Base-by-base conservation (phyloP, 2,888 invertebrate species). In the Thereva unica region DNA sequence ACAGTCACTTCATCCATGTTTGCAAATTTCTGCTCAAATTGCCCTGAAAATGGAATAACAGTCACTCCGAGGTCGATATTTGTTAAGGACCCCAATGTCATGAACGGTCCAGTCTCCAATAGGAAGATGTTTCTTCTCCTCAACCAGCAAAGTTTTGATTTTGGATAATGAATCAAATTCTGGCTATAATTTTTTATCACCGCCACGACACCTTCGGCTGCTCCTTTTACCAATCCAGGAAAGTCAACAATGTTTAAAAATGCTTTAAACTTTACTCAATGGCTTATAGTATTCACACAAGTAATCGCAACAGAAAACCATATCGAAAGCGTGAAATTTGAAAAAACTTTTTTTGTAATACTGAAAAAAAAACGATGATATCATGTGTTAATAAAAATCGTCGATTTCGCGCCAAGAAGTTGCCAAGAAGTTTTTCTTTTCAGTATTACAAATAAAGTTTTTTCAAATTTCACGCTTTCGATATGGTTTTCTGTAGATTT, bases 161-260 rank as follows among this genome's bases (percentile, higher is more conserved):
- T 93, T 96, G 64, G 86, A 75, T 71, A 99, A 82, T 8, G 91
- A 85, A 73, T 99, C 95, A 82, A 90, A 95, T 90, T 98, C 97
- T 0, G 93, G 92, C 80, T 98, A 99, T 12, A 91, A 84, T 79
- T 96, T 94, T 82, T 99, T 99, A 77, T 98, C 98, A 52, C 85
- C 86, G 52, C 95, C 97, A 40, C 97, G 87, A 35, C 86, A 86
- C 99, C 99, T 79, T 98, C 97, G 4, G 96, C 92, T 2, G 99
- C 99, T 40, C 98, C 99, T 77, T 96, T 94, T 44, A 99, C 99
- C 71, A 99, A 84, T 7, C 99, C 99, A 65, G 99, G 99, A 75
- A 99, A 99, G 80, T 99, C 99, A 41, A 96, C 95, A 41, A 99
- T 92, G 80, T 96, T 98, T 71, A 99, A 83, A 81, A 92, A 99